phyloP scores from a whole-genome alignment of 2,113 vertebrate species.

The Bettongia penicillata region DNA sequence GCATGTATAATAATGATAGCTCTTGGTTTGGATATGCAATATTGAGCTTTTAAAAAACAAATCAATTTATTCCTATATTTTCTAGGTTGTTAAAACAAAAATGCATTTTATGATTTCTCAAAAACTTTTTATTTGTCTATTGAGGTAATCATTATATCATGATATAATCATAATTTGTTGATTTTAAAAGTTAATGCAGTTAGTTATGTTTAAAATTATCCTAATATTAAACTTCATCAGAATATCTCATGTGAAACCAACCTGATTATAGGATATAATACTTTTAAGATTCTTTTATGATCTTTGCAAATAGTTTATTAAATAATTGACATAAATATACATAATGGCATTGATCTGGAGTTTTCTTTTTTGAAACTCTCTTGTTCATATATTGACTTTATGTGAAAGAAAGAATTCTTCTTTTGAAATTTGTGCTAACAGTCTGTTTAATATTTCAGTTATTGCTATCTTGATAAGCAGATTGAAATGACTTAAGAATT shows the following conservation, averaged over 20 bases:
- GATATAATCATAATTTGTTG: too few relatives aligned
- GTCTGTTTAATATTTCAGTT: background rate
- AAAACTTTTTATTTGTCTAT: too few relatives aligned
- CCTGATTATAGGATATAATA: background rate
- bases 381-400: background rate
- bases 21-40: too few relatives aligned
- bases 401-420: background rate
- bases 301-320: background rate
- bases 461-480: background rate
- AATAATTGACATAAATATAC: background rate
- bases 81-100: too few relatives aligned
- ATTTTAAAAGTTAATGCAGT: too few relatives aligned
- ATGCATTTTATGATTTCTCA: too few relatives aligned
- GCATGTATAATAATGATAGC: too few relatives aligned
- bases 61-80: too few relatives aligned
- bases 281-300: background rate
- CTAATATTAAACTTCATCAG: background rate
- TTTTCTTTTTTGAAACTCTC: background rate
- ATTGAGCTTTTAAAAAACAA: too few relatives aligned
- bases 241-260: background rate
- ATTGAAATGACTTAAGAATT: background rate
- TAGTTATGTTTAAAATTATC: background rate
- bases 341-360: background rate
- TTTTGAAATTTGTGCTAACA: background rate
- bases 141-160: too few relatives aligned